These are phyloP conservation scores for Myotis lucifugus DNA, from an alignment of 2,113 vertebrate species.

Conservation along the genomic window DNA sequence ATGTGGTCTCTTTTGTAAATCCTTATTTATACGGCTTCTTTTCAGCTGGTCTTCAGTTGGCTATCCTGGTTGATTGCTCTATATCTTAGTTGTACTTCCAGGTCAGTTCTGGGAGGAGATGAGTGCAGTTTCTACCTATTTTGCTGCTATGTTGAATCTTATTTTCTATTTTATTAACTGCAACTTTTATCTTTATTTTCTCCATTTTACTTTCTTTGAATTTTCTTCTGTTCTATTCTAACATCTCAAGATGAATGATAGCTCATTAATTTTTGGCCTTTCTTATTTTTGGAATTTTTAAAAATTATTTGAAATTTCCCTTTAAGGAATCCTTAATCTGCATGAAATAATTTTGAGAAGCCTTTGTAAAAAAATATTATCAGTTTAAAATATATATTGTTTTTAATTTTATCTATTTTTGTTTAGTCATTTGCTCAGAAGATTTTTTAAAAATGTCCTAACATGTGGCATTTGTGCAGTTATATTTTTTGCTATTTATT, in stretches of 20 bases:
- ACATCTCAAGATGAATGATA: background rate
- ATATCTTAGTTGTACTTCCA: too few species aligned
- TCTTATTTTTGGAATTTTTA: background rate
- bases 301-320: background rate
- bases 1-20: too few species aligned
- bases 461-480: background rate
- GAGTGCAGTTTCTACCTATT: too few species aligned
- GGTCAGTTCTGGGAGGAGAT: too few species aligned
- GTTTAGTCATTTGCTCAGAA: background rate
- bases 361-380: background rate
- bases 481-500: constrained; percentile 22
- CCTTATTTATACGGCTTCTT: too few species aligned
- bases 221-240: background rate
- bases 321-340: background rate
- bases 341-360: background rate
- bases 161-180: background rate
- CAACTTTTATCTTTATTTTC: background rate
- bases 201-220: background rate
- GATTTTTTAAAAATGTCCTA: background rate
- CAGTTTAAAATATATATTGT: background rate
- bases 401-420: background rate
- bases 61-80: too few species aligned
- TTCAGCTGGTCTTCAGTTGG: too few species aligned
- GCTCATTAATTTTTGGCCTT: background rate
- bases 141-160: background rate